Conservation (phyloP, 2,797 vertebrate genomes). For the Argya squamiceps region DNA sequence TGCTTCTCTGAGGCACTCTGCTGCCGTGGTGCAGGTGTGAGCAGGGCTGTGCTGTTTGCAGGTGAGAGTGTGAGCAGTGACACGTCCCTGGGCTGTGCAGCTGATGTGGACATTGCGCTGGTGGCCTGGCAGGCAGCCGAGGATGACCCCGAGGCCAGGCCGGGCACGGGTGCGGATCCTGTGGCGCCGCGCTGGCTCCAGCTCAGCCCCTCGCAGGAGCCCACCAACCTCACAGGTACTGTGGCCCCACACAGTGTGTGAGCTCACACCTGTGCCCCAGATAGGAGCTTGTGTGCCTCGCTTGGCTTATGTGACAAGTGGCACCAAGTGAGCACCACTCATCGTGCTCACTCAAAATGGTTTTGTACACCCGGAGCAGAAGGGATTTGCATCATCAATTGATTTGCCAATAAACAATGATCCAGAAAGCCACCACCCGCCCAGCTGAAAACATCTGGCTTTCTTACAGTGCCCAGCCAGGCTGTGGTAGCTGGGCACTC, state of each 20-base stretch:
- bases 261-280: not conserved
- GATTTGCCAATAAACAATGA: not conserved
- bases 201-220: conserved; percentile 85
- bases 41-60: conserved; percentile 31
- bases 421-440: not conserved
- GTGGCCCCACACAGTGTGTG: fast-evolving
- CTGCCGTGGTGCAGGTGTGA: not conserved
- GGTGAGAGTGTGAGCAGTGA: conserved; percentile 93
- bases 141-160: conserved; percentile 71
- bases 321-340: not conserved
- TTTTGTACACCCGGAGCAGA: not conserved
- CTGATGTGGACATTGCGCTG: conserved; percentile 84
- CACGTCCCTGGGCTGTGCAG: conserved; percentile 82
- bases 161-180: conserved; percentile 81
- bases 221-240: conserved; percentile 87
- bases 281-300: fast-evolving
- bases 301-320: not conserved
- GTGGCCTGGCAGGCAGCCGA: conserved; percentile 84
- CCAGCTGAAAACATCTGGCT: not conserved
- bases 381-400: not conserved
- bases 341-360: fast-evolving
- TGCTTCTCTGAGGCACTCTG: not conserved
- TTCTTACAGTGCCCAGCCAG: not conserved
- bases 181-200: conserved; percentile 85
- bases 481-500: not conserved